Evolutionary conservation across 2,113 vertebrate genomes (phyloP).

Genomic region (Actenoides hombroni): DNA sequence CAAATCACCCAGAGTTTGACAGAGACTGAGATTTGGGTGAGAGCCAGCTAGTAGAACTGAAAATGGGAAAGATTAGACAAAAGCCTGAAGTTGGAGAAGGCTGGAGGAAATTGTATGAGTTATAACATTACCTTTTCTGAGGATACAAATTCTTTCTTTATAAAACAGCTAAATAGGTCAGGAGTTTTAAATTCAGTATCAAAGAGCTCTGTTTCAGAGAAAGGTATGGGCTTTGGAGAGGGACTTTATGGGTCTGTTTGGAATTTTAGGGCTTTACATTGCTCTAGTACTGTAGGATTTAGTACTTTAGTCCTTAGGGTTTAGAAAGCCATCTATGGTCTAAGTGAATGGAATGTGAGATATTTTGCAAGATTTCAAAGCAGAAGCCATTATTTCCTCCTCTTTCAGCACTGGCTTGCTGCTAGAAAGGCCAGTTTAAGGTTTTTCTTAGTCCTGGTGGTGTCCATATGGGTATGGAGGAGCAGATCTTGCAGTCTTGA

Average conservation of each 20-base stretch:
- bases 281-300: neutral
- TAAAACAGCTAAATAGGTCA: constrained; percentile 2
- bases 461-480: neutral
- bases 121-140: neutral
- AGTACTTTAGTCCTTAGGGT: neutral
- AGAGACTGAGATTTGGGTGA: neutral
- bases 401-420: neutral
- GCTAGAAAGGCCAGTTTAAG: neutral
- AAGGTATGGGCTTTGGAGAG: neutral
- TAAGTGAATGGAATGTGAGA: neutral
- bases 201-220: neutral
- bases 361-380: neutral
- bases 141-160: neutral
- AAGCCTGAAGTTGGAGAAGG: neutral
- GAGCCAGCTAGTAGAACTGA: neutral
- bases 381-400: neutral
- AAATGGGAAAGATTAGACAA: neutral
- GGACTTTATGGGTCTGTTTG: neutral
- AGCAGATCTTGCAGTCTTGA: neutral
- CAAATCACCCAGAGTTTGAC: neutral
- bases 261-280: neutral
- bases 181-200: neutral
- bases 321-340: neutral
- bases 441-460: neutral
- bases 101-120: neutral